Conservation (phyloP, 2,797 vertebrate species). For the Arrhamphus sclerolepis region DNA sequence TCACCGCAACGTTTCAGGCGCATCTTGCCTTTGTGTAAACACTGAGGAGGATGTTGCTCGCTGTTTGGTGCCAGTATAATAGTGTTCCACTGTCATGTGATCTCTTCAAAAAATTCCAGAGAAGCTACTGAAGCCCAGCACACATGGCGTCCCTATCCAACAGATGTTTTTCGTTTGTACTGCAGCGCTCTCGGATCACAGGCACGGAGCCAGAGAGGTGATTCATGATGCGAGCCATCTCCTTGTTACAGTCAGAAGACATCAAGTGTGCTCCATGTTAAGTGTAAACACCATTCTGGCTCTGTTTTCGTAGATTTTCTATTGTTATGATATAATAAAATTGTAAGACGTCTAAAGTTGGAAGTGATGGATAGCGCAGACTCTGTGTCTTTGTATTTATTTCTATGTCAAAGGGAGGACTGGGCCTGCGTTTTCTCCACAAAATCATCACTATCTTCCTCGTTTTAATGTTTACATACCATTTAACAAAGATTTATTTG, state of each 20-base stretch:
- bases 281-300: slow-evolving; percentile 57
- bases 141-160: slow-evolving; percentile 75
- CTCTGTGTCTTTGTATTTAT: slow-evolving; percentile 3
- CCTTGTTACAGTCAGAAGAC: slow-evolving; percentile 71
- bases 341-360: slow-evolving; percentile 6
- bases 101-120: slow-evolving; percentile 71
- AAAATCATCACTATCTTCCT: slow-evolving; percentile 8
- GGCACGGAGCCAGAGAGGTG: slow-evolving; percentile 76
- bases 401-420: slow-evolving; percentile 6
- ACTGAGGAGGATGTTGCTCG: slow-evolving; percentile 37
- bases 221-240: slow-evolving; percentile 78
- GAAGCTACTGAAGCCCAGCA: slow-evolving; percentile 67
- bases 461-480: slow-evolving; percentile 13
- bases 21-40: slow-evolving; percentile 54
- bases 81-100: slow-evolving; percentile 74
- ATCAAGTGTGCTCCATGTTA: slow-evolving; percentile 41
- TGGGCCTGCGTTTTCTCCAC: slow-evolving; percentile 3
- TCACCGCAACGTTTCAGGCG: slow-evolving; percentile 11
- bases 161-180: slow-evolving; percentile 86
- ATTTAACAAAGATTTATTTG: slow-evolving; percentile 1
- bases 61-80: slow-evolving; percentile 53
- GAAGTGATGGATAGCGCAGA: slow-evolving; percentile 7
- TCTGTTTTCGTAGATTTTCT: slow-evolving; percentile 50
- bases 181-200: slow-evolving; percentile 67
- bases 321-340: slow-evolving; percentile 39